Percentiles rank a stretch among this genome's conserved stretches.
Evolutionary conservation across 2,113 vertebrate genomes (phyloP).

Genomic region (Oriolus oriolus): DNA sequence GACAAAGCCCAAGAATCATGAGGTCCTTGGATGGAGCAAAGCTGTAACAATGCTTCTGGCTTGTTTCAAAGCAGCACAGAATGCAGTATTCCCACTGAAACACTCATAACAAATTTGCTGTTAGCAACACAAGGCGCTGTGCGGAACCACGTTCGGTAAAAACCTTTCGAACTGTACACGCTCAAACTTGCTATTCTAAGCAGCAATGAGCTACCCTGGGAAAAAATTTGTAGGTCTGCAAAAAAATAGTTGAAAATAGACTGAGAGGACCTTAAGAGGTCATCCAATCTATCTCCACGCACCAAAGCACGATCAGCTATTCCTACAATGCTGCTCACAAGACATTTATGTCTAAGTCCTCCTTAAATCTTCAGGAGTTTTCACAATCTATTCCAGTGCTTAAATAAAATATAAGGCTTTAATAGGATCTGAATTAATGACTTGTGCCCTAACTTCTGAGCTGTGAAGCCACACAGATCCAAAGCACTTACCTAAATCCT

Average conservation of each 20-base stretch:
- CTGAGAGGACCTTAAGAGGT: not conserved
- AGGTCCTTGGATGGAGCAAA: not conserved
- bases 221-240: not conserved
- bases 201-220: not conserved
- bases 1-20: not conserved
- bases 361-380: slow-evolving; percentile 12
- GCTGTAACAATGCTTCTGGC: not conserved
- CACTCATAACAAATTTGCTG: not conserved
- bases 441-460: not conserved
- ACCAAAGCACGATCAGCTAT: not conserved
- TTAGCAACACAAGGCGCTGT: not conserved
- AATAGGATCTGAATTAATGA: slow-evolving; percentile 37
- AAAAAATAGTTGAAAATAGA: slow-evolving; percentile 17
- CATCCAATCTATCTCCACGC: not conserved
- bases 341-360: not conserved
- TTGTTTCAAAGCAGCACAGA: not conserved
- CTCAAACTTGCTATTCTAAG: not conserved
- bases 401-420: slow-evolving; percentile 41
- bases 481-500: slow-evolving; percentile 24
- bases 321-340: not conserved
- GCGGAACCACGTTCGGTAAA: not conserved
- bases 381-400: not conserved
- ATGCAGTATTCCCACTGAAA: not conserved
- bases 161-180: fast-evolving
- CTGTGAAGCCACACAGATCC: not conserved